Evolutionary conservation across 2,797 vertebrate genomes (phyloP).

Genomic region (Hippocampus kuda): DNA sequence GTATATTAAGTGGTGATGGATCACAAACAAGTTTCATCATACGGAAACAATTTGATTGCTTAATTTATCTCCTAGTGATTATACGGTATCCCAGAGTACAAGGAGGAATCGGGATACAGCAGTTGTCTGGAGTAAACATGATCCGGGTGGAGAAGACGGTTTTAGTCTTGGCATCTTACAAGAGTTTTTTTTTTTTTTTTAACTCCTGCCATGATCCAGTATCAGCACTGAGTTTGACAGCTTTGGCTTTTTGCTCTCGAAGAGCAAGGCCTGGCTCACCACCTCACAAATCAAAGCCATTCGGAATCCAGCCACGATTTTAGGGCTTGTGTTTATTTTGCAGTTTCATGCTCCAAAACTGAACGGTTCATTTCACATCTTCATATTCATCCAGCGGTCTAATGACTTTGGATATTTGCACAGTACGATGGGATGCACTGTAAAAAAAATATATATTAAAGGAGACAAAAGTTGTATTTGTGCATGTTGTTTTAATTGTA

Average conservation of each 20-base stretch:
- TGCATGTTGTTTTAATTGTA: too few relatives aligned
- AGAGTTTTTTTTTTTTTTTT: neutral
- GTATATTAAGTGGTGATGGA: neutral
- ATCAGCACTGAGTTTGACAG: neutral
- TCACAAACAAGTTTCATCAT: neutral
- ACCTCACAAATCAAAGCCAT: neutral
- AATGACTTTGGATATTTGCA: neutral
- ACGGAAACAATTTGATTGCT: neutral
- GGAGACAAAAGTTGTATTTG: too few relatives aligned
- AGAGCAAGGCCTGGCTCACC: neutral
- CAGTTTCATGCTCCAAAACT: neutral
- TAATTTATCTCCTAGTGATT: neutral
- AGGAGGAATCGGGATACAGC: neutral
- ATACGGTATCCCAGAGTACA: neutral
- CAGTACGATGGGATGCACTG: too few relatives aligned
- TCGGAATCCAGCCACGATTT: neutral
- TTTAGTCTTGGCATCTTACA: neutral
- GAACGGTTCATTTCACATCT: neutral
- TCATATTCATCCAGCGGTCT: neutral
- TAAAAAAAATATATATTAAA: too few relatives aligned
- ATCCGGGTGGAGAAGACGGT: neutral
- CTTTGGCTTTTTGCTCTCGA: slow-evolving; percentile 2
- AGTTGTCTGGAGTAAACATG: neutral
- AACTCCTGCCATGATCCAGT: neutral
- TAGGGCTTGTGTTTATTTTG: neutral